Evolutionary conservation across 2,113 vertebrate species (phyloP), one percentile per base, ranked within the genome.

Genomic region (Monarcha castaneiventris): DNA sequence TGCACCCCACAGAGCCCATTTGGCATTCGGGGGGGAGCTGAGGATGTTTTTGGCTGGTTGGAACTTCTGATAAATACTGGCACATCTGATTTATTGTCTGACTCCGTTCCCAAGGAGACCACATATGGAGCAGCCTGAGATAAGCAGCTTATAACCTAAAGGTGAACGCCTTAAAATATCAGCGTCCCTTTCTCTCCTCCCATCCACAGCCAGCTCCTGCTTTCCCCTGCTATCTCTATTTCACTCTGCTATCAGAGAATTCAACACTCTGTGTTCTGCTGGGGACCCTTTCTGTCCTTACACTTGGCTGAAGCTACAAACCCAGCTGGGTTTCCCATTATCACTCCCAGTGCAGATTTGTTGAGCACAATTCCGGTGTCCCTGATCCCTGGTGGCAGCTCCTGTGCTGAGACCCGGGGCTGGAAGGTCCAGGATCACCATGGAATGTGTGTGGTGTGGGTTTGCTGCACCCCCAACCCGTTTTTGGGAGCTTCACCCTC

Each of bases 61-160:
- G 83, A 84, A 72, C 71, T 92, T 37, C 91, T 96, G 95, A 91
- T 86, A 88, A 91, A 69, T 2, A 80, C 58, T 97, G 96, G 94
- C 94, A 93, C 92, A 91, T 82, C 92, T 94, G 94, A 95, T 96
- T 94, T 94, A 95, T 97, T 73, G 95, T 84, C 95, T 91, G 74
- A 59, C 91, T 92, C 68, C 0, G 97, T 97, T 97, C 97, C 96
- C 97, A 96, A 97, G 97, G 96, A 97, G 94, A 97, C 95, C 85
- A 73, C 59, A 23, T 5, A 26, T 27, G 78, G 4, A 95, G 75
- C 54, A 90, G 76, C 11, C 93, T 37, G 72, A 83, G 94, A 96
- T 92, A 89, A 94, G 83, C 91, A 3, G 87, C 90, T 95, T 48
- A 74, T 82, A 89, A 79, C 95, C 95, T 27, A 86, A 85, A 96